These are phyloP conservation scores for Phaonia tiefii DNA, from an alignment of 2,888 invertebrate species.

Conservation along the genomic window DNA sequence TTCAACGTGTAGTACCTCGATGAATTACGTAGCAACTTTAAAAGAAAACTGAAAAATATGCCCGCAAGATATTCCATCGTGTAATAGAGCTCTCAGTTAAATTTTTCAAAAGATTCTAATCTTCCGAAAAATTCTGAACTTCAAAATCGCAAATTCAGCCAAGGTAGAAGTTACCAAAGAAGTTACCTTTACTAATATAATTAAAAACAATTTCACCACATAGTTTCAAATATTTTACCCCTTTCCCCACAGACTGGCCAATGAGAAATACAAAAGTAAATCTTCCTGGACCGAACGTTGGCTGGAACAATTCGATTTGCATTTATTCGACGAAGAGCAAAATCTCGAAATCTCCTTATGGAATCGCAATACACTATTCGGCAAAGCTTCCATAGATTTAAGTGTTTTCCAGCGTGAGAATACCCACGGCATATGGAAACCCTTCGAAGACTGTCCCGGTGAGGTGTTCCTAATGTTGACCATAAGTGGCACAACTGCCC, in stretches of 20 bases:
- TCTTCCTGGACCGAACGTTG: slow-evolving; percentile 93
- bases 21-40: no score
- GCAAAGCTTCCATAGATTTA: slow-evolving; percentile 92
- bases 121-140: no score
- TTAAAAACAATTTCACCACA: no score
- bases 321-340: slow-evolving; percentile 96
- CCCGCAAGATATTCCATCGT: no score
- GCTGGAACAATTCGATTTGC: slow-evolving; percentile 98
- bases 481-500: slow-evolving; percentile 96
- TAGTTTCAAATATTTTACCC: no score
- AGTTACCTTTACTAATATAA: no score
- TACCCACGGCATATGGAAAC: slow-evolving; percentile 94
- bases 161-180: no score
- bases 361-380: slow-evolving; percentile 81
- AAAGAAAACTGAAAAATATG: no score
- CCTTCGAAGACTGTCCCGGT: slow-evolving; percentile 92
- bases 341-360: slow-evolving; percentile 94
- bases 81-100: no score
- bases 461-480: slow-evolving; percentile 94
- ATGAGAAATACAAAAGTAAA: slow-evolving; percentile 98
- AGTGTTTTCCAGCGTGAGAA: slow-evolving; percentile 91
- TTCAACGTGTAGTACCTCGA: no score
- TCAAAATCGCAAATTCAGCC: no score
- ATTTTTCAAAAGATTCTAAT: no score
- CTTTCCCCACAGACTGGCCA: slow-evolving; percentile 90